Evolutionary conservation across 2,797 vertebrate species (phyloP).

Genomic region (Macroramphosus scolopax): DNA sequence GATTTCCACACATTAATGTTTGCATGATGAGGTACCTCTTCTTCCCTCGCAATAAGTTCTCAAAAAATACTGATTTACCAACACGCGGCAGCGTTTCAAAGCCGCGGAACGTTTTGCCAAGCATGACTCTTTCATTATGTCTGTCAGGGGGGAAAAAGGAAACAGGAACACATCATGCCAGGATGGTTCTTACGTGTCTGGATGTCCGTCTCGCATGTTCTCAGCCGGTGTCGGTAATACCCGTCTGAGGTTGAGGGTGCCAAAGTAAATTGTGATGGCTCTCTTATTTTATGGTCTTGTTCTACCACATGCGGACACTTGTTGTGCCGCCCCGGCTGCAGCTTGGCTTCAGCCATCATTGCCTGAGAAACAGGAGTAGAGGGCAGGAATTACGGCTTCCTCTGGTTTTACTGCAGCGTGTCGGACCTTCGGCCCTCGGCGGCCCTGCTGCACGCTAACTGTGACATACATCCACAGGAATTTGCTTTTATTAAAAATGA

Average conservation of each 20-base stretch:
- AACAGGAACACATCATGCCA: constrained; percentile 34
- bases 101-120: constrained; percentile 34
- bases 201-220: constrained; percentile 25
- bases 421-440: constrained; percentile 35
- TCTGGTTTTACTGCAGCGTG: constrained; percentile 46
- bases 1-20: constrained; percentile 52
- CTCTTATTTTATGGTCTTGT: constrained; percentile 43
- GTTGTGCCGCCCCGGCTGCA: constrained; percentile 25
- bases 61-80: constrained; percentile 55
- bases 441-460: constrained; percentile 24
- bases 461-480: constrained; percentile 44
- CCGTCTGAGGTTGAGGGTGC: constrained; percentile 24
- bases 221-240: constrained; percentile 19
- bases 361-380: constrained; percentile 50
- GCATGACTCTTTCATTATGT: constrained; percentile 43
- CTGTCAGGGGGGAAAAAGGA: constrained; percentile 37
- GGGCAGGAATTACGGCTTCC: constrained; percentile 65
- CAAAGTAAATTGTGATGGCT: constrained; percentile 50
- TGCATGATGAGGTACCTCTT: constrained; percentile 51
- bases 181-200: constrained; percentile 26
- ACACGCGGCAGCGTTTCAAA: constrained; percentile 34
- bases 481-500: constrained; percentile 53
- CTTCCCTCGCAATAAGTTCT: constrained; percentile 16
- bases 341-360: constrained; percentile 35
- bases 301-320: constrained; percentile 37